Evolutionary conservation across 2,113 vertebrate genomes (phyloP), one percentile per base, ranked within the genome.

Genomic region (Cyprinus carpio): DNA sequence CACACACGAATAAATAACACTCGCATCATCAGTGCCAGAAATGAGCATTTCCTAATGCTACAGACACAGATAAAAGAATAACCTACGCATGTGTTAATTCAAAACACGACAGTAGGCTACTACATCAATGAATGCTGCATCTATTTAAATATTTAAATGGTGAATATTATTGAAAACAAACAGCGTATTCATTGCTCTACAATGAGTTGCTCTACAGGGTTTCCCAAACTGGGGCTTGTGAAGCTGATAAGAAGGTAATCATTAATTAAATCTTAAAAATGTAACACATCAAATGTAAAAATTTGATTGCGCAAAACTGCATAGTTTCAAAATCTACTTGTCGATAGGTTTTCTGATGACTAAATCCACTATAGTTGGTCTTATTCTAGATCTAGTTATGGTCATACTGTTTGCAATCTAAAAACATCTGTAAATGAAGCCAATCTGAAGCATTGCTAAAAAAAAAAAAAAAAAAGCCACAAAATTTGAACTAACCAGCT

Each of bases 1-100:
- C 9, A 27, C 60, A 81, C 37, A 81, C 31, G 40, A 67, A 81
- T 81, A 49, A 67, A 81, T 49, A 65, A 81, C 60, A 23, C 40
- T 81, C 37, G 31, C 58, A 65, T 65, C 54, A 79, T 79, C 62
- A 79, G 29, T 29, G 8, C 5, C 60, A 49, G 27, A 29, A 51
- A 51, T 81, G 3, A 51, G 51, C 31, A 34, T 51, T 20, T 43
- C 60, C 20, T 43, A 43, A 25, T 27, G 34, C 58, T 62, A 46
- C 77, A 80, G 58, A 46, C 58, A 43, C 51, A 25, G 7, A 46
- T 12, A 80, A 27, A 46, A 18, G 4, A 5, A 29, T 20, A 65
- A 46, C 37, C n/a, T 12, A 40, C 8, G 7, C 6, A 62, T 40
- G 6, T 40, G 23, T 15, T 16, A 0, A 58, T 79, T 25, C 3